A percentile compares a stretch with the other conserved stretches of the same genome.
Evolutionary conservation across 2,888 invertebrate genomes (phyloP).

Genomic region (Drosophila vallismaia): DNA sequence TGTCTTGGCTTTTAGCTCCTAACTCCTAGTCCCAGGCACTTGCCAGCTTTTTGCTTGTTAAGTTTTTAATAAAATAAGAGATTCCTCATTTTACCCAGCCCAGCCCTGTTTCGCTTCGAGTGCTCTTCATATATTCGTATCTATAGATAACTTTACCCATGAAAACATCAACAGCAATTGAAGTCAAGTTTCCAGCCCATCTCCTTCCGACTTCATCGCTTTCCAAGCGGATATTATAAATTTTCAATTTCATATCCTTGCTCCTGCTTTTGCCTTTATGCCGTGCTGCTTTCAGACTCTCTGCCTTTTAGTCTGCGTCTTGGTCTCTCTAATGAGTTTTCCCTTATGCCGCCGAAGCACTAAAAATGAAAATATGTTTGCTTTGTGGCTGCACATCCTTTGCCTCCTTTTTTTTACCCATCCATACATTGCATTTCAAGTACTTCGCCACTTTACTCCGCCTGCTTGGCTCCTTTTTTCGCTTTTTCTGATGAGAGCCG

Average conservation of each 20-base stretch:
- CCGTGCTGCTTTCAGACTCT: conserved; percentile 13
- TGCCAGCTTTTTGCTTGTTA: conserved; percentile 57
- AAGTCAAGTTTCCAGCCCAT: conserved; percentile 52
- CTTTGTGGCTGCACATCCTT: conserved; percentile 46
- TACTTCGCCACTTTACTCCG: conserved; percentile 53
- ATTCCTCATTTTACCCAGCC: conserved; percentile 27
- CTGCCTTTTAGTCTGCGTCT: conserved; percentile 35
- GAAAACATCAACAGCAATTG: conserved; percentile 75
- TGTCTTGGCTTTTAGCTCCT: conserved; percentile 67
- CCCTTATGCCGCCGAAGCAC: conserved; percentile 55
- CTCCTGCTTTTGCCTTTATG: conserved; percentile 27
- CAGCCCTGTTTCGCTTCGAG: conserved; percentile 10
- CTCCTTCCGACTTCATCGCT: background rate
- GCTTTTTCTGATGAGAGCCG: conserved; percentile 42
- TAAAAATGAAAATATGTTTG: conserved; percentile 75
- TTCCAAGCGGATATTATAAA: conserved; percentile 74
- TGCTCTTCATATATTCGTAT: conserved; percentile 46
- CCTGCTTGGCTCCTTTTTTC: conserved; percentile 35
- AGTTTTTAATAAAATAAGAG: conserved; percentile 74
- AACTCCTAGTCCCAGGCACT: conserved; percentile 39
- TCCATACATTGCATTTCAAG: conserved; percentile 61
- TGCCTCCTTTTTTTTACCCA: conserved; percentile 11
- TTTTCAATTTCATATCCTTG: conserved; percentile 68
- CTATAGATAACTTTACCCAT: conserved; percentile 64
- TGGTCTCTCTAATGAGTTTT: conserved; percentile 73